Evolutionary conservation across 2,888 invertebrate species (phyloP).

Genomic region (Charanyca ferruginea): DNA sequence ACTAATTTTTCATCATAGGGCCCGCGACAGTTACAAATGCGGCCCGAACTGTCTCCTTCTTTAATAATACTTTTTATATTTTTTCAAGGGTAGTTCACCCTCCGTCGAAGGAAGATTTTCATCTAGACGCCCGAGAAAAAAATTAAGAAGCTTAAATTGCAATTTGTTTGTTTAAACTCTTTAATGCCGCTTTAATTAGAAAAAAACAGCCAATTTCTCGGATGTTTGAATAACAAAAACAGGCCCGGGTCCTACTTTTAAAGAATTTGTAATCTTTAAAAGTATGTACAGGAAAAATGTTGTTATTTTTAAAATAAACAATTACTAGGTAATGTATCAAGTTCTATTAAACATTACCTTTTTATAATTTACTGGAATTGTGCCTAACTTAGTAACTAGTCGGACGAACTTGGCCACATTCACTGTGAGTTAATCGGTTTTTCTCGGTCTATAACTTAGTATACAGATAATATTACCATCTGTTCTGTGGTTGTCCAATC

Average conservation of each 20-base stretch:
- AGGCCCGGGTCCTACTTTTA: slow-evolving; percentile 1
- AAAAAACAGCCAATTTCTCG: slow-evolving; percentile 63
- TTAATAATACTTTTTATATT: slow-evolving; percentile 91
- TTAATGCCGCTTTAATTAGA: slow-evolving; percentile 79
- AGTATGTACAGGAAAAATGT: not conserved
- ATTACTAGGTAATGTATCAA: no score
- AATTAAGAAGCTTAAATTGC: slow-evolving; percentile 87
- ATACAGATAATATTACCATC: not conserved
- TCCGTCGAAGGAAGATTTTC: slow-evolving; percentile 88
- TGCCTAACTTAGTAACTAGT: no score
- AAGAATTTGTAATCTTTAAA: slow-evolving; percentile 6
- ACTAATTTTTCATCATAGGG: slow-evolving; percentile 92
- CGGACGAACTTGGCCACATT: no score
- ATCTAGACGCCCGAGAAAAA: slow-evolving; percentile 81
- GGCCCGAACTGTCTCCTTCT: slow-evolving; percentile 91
- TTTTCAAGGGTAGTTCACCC: slow-evolving; percentile 90
- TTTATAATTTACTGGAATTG: no score
- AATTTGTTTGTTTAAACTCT: slow-evolving; percentile 84
- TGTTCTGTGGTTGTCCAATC: not conserved
- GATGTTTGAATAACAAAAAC: slow-evolving; percentile 43
- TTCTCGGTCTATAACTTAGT: no score
- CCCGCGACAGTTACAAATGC: slow-evolving; percentile 91
- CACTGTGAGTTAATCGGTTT: no score
- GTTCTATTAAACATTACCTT: no score
- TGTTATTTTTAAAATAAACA: no score